These are phyloP conservation scores for Habroteleia sp. DNA, from an alignment of 2,888 invertebrate genomes.

Conservation along the genomic window DNA sequence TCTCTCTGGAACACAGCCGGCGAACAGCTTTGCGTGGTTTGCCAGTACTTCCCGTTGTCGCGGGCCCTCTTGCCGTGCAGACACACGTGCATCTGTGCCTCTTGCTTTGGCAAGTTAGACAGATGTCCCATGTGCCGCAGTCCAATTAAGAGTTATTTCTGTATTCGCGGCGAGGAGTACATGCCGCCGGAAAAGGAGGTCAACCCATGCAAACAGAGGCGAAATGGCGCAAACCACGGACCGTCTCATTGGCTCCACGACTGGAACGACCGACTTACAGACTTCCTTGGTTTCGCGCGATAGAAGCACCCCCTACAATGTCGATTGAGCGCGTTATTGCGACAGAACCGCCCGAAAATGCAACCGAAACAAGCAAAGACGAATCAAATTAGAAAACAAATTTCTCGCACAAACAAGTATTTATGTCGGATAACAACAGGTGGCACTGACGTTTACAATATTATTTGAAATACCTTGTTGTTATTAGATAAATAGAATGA, in stretches of 20 bases:
- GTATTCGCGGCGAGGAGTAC: constrained; percentile 90
- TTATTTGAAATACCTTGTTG: constrained; percentile 13
- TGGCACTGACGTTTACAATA: constrained; percentile 15
- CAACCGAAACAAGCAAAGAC: neutral
- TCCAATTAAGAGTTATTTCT: constrained; percentile 91
- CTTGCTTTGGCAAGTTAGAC: constrained; percentile 90
- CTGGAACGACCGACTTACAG: constrained; percentile 87
- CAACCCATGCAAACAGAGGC: constrained; percentile 80
- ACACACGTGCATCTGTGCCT: constrained; percentile 92
- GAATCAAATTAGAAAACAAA: neutral
- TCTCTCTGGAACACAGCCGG: constrained; percentile 83
- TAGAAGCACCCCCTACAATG: constrained; percentile 68
- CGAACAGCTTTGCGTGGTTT: constrained; percentile 90
- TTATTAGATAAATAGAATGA: neutral
- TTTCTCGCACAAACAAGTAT: neutral
- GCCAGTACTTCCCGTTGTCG: constrained; percentile 89
- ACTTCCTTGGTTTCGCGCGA: constrained; percentile 87
- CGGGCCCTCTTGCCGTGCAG: constrained; percentile 91
- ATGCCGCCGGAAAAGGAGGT: constrained; percentile 82
- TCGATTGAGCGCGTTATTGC: neutral
- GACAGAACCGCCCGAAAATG: neutral
- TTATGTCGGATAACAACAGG: constrained; percentile 5
- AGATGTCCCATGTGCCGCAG: constrained; percentile 94
- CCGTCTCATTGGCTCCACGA: constrained; percentile 83
- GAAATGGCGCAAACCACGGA: constrained; percentile 74